These are phyloP conservation scores for Pachyuromys duprasi DNA, from an alignment of 2,797 vertebrate species.

Conservation along the genomic window DNA sequence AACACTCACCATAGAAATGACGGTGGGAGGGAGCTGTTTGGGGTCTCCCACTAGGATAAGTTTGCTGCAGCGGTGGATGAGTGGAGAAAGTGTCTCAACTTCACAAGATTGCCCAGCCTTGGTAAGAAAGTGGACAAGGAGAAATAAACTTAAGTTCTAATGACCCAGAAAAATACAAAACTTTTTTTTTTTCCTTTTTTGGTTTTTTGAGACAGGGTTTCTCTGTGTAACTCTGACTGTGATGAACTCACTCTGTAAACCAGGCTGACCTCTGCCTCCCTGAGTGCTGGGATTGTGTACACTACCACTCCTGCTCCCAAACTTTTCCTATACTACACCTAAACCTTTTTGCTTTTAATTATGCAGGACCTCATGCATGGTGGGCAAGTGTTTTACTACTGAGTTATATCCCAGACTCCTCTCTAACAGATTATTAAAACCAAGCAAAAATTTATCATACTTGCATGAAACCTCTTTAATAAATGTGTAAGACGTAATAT, in stretches of 20 bases:
- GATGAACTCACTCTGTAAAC: no score
- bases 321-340: background rate
- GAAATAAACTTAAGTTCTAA: background rate
- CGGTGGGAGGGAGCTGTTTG: slow-evolving; percentile 92
- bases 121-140: background rate
- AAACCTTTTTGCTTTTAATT: background rate
- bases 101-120: slow-evolving; percentile 94
- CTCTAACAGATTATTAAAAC: background rate
- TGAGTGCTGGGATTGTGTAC: no score
- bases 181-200: background rate
- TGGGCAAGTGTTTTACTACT: background rate
- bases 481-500: no score
- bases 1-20: slow-evolving; percentile 91
- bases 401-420: background rate
- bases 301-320: no score
- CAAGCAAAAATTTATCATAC: background rate
- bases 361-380: background rate
- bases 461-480: background rate
- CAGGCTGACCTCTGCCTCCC: no score
- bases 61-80: slow-evolving; percentile 90
- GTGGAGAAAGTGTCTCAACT: slow-evolving; percentile 91
- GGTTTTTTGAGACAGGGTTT: no score
- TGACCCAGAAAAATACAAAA: background rate
- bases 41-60: slow-evolving; percentile 93
- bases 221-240: no score